phyloP scores from a whole-genome alignment of 2,797 vertebrate genomes.

The Sebastes diaconus region DNA sequence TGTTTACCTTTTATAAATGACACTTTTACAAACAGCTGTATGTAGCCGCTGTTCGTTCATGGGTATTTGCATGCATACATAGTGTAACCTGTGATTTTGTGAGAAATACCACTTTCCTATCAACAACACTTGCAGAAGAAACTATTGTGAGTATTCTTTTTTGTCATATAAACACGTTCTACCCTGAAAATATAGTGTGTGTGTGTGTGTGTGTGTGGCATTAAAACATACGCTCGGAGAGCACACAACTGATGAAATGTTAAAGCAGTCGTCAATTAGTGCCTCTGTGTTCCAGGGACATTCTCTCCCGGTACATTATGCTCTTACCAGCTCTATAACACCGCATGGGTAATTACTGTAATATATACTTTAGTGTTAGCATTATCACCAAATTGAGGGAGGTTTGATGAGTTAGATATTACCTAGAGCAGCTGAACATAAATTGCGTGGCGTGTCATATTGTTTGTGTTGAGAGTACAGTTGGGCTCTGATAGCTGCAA shows the following conservation, averaged over 20 bases:
- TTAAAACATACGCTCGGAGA: not conserved
- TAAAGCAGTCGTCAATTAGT: conserved; percentile 16
- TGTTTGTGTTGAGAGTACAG: conserved; percentile 30
- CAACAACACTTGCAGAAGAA: not conserved
- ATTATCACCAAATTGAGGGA: not conserved
- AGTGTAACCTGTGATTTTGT: not conserved
- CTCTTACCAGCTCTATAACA: not conserved
- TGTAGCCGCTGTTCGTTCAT: not conserved
- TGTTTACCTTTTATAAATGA: not conserved
- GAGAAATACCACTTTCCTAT: not conserved
- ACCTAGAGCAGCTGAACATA: not conserved
- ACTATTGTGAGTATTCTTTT: not conserved
- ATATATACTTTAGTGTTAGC: conserved; percentile 3
- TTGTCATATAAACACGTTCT: not conserved
- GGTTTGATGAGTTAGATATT: conserved; percentile 29
- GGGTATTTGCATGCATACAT: not conserved
- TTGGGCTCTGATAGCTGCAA: conserved; percentile 25
- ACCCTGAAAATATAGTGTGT: not conserved
- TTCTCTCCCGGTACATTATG: conserved; percentile 20
- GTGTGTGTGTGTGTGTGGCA: not conserved
- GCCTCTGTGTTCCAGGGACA: conserved; percentile 9
- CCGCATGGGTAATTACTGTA: not conserved
- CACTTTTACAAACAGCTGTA: not conserved
- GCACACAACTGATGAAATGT: conserved; percentile 9
- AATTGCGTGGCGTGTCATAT: conserved; percentile 4